These are phyloP conservation scores for Drosophila oshimai DNA, from an alignment of 1,140 invertebrate genomes.

Conservation along the genomic window DNA sequence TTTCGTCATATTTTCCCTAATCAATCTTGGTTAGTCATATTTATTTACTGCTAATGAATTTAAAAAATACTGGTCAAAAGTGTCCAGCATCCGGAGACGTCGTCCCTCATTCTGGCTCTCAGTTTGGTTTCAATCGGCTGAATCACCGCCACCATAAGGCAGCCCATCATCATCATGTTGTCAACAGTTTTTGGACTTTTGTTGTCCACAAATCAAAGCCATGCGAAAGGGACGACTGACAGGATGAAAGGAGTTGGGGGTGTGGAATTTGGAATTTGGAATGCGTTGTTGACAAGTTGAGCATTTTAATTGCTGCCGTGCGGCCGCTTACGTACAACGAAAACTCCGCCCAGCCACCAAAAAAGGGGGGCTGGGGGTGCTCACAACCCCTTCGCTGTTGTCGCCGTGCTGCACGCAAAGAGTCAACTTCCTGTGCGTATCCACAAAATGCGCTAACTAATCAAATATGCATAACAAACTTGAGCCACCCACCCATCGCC, in stretches of 20 bases:
- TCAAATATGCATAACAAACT: constrained; percentile 81
- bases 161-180: constrained; percentile 19
- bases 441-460: constrained; percentile 78
- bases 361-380: constrained; percentile 1
- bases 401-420: constrained; percentile 59
- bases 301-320: constrained; percentile 77
- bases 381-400: constrained; percentile 51
- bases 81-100: neutral
- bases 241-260: neutral
- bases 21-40: too few species aligned
- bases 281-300: constrained; percentile 75
- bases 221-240: neutral
- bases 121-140: neutral
- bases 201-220: constrained; percentile 73
- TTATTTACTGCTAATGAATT: neutral
- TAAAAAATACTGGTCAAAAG: neutral
- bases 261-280: constrained; percentile 3
- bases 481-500: constrained; percentile 25
- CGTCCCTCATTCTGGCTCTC: too few species aligned
- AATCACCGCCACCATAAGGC: constrained; percentile 15
- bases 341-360: constrained; percentile 16
- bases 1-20: too few species aligned
- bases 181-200: constrained; percentile 63
- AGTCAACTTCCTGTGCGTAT: constrained; percentile 79
- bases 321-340: constrained; percentile 67